Conservation (phyloP, 2,113 vertebrate genomes). For the Manacus vitellinus region DNA sequence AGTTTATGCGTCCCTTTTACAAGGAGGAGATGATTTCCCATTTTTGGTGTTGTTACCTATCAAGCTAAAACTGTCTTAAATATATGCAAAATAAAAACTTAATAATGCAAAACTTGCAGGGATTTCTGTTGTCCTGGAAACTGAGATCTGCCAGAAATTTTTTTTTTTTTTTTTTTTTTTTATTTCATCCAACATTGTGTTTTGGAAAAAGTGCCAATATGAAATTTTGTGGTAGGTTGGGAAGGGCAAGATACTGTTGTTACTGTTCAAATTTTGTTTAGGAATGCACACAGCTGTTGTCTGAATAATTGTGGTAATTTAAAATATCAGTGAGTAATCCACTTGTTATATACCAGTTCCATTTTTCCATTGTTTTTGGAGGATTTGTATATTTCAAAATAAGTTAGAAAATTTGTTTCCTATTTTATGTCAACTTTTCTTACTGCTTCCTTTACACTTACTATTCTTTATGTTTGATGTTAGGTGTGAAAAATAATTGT, state of each 20-base stretch:
- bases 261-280: background rate
- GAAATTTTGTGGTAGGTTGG: background rate
- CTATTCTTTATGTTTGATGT: background rate
- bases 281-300: background rate
- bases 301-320: background rate
- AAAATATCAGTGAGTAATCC: background rate
- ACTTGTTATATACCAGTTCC: background rate
- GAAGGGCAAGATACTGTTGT: background rate
- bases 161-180: no score
- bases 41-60: background rate
- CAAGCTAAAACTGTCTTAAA: background rate
- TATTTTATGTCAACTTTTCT: background rate
- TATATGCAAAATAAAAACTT: background rate
- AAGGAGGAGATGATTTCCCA: background rate
- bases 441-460: background rate
- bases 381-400: background rate
- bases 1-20: background rate
- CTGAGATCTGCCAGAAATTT: background rate
- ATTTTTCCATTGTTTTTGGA: background rate
- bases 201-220: background rate
- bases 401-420: background rate
- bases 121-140: background rate
- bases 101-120: background rate
- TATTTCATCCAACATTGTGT: background rate
- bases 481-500: background rate